Percentiles rank a stretch among this genome's conserved stretches.
Conservation (phyloP, 2,113 vertebrate genomes). For the Serilophus lunatus region DNA sequence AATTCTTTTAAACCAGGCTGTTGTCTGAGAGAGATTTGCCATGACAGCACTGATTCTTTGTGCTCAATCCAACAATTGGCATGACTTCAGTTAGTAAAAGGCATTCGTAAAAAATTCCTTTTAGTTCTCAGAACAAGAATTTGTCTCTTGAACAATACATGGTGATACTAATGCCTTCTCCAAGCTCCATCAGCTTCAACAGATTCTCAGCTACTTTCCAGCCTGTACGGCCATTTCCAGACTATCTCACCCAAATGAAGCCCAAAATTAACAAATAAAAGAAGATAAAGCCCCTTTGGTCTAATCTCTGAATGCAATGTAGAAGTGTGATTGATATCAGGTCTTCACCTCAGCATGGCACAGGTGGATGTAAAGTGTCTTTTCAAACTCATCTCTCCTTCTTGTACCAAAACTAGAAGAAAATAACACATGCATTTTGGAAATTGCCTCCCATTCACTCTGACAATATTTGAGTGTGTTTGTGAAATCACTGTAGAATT, state of each 20-base stretch:
- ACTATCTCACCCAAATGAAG: not conserved
- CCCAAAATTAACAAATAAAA: not conserved
- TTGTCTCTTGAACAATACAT: not conserved
- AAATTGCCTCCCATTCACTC: constrained; percentile 14
- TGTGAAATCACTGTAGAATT: constrained; percentile 53
- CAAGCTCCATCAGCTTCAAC: not conserved
- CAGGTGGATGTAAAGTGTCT: not conserved
- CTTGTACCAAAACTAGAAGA: not conserved
- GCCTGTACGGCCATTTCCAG: not conserved
- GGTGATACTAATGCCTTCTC: accelerated
- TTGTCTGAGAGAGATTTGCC: not conserved
- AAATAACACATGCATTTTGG: not conserved
- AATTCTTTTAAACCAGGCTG: not conserved
- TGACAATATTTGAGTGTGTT: constrained; percentile 32
- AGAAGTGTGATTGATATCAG: not conserved
- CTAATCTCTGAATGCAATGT: not conserved
- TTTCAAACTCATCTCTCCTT: not conserved
- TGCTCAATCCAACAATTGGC: not conserved
- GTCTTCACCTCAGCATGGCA: not conserved
- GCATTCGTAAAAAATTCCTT: not conserved
- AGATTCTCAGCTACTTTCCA: not conserved
- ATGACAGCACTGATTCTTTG: not conserved
- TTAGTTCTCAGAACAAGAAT: not conserved
- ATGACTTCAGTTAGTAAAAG: not conserved
- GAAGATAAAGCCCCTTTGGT: not conserved